Percentiles rank a stretch among this genome's conserved stretches.
Conservation (phyloP, 2,113 vertebrate genomes). For the Notechis scutatus region DNA sequence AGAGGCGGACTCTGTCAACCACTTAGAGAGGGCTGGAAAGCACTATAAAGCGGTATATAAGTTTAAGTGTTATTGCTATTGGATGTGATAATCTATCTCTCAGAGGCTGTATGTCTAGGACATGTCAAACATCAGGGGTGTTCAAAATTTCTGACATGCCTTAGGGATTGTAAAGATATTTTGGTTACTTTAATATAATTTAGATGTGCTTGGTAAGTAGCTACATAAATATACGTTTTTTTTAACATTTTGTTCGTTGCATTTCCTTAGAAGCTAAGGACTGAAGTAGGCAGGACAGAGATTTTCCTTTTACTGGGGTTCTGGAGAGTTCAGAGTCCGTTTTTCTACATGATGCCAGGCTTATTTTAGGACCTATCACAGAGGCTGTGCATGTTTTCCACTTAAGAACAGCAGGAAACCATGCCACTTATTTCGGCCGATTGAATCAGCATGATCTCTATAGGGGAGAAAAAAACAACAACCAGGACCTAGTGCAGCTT, state of each 20-base stretch:
- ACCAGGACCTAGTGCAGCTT: not conserved
- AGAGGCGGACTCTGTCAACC: too few relatives aligned
- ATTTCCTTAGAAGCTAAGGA: not conserved
- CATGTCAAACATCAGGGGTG: too few relatives aligned
- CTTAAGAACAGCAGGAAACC: not conserved
- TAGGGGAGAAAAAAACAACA: not conserved
- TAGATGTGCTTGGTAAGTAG: too few relatives aligned
- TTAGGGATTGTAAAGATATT: too few relatives aligned
- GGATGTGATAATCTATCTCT: not conserved
- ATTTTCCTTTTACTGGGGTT: not conserved
- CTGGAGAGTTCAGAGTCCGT: not conserved
- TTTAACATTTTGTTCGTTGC: too few relatives aligned
- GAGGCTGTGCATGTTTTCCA: not conserved
- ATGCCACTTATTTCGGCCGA: not conserved
- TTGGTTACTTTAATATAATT: not conserved
- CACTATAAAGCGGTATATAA: too few relatives aligned
- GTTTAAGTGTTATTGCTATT: not conserved
- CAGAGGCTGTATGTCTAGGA: not conserved
- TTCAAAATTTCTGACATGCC: too few relatives aligned
- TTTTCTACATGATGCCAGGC: not conserved
- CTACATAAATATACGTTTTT: too few relatives aligned
- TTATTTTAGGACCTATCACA: not conserved
- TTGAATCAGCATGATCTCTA: not conserved
- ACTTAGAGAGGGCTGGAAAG: too few relatives aligned
- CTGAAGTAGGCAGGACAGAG: not conserved